Evolutionary conservation across 2,888 invertebrate species (phyloP), one percentile per base, ranked within the genome.

Genomic region (Tenthredo distinguenda): DNA sequence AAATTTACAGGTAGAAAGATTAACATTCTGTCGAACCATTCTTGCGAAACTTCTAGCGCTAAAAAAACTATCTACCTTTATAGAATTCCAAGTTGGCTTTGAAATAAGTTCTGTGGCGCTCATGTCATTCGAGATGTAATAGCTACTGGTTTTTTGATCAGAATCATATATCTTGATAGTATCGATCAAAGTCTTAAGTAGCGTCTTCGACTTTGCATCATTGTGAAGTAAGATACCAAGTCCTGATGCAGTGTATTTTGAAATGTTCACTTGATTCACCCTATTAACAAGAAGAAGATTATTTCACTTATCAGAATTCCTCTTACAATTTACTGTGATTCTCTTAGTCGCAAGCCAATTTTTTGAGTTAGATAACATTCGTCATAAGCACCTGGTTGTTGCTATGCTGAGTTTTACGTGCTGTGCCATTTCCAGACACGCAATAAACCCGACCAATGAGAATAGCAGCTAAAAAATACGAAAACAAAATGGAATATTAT

Each of bases 41-140:
- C 58, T 34, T 55, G 81, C 10, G 21, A 50, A 31, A 31, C 12
- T 68, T 10, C n/a, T 7, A 68, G 68, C 12, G n/a, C 4, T 4
- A 10, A 74, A 72, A 82, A 62, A 43, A 34, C n/a, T 26, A 65
- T 6, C 62, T 86, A 89, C 89, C 85, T 88, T 86, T 62, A 89
- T 87, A 21, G 88, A 87, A 34, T 86, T 86, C 65, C 87, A 76
- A 65, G 87, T 86, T 9, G 89, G 87, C 68, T 87, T 86, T 26
- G 76, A 79, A 86, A 89, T 88, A 2, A 89, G 12, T 34, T 87
- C 86, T 1, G 83, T 65, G 10, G 87, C 82, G 18, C 87, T 84
- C 26, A 83, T 50, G 34, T 87, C 86, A 34, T 77, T 84, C 0
- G 87, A 86, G 5, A 88, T 55, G 47, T 89, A 86, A 81, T 86